Percentiles rank a stretch among this genome's conserved stretches.
Conservation (phyloP, 1,140 invertebrate species). For the Bombus consobrinus region DNA sequence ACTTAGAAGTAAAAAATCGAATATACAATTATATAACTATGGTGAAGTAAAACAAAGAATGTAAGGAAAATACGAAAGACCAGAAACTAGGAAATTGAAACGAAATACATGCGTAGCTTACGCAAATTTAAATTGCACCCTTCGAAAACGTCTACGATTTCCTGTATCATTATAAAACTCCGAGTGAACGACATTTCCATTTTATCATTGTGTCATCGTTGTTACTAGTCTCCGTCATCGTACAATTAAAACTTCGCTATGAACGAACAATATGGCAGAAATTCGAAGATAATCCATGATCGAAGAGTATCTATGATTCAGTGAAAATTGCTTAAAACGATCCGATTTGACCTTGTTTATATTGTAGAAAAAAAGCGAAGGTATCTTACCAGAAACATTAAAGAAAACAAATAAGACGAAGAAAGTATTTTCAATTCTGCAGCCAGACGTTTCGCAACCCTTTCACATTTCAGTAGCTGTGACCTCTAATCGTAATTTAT, state of each 20-base stretch:
- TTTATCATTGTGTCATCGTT: neutral
- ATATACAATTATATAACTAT: too few relatives aligned
- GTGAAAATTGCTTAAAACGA: too few relatives aligned
- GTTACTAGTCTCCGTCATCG: neutral
- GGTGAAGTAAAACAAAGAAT: too few relatives aligned
- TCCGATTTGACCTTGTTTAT: too few relatives aligned
- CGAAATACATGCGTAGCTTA: neutral
- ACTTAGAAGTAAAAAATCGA: too few relatives aligned
- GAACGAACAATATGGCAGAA: too few relatives aligned
- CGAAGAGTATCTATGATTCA: too few relatives aligned
- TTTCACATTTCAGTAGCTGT: neutral
- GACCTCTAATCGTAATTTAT: constrained; percentile 37
- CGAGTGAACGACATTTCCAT: neutral
- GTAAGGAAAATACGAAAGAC: neutral
- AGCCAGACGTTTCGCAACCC: neutral
- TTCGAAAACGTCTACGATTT: constrained; percentile 6
- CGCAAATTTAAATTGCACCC: neutral
- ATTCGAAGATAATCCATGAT: too few relatives aligned
- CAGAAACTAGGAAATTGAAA: too few relatives aligned
- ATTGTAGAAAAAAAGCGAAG: too few relatives aligned
- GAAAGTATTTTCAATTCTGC: neutral
- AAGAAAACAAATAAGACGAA: neutral
- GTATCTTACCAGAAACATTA: neutral
- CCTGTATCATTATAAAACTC: neutral
- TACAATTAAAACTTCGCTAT: neutral